Base-by-base conservation (phyloP, 2,797 vertebrate genomes). In the Chrysocyon brachyurus region DNA sequence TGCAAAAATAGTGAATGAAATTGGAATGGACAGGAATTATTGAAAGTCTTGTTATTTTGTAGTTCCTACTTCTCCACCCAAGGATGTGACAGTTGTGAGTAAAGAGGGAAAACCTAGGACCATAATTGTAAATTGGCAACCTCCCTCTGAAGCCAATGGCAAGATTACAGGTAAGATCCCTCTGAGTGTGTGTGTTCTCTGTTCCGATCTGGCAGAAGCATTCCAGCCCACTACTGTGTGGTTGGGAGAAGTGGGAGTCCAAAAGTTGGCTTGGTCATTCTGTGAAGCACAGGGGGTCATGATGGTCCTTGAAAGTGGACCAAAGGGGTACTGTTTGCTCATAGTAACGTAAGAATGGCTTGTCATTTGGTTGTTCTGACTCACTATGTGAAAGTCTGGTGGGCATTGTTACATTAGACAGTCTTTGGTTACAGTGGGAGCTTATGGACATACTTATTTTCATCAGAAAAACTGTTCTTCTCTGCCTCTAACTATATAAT, bases 81-180 rank as follows among this genome's bases (percentile, higher is more conserved):
- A 99, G 98, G 99, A 99, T 10, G 99, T 99, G 98, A 99, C 99
- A 0, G 99, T 99, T 96, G 99, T 99, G 97, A 99, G 99, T 99
- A 99, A 99, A 98, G 99, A 99, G 98, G 99, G 99, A 81, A 99
- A 99, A 33, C 99, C 99, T 21, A 99, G 99, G 83, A 99, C 99
- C 86, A 99, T 99, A 89, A 99, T 99, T 59, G 99, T 99, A 9
- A 99, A 99, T 98, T 99, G 99, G 99, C 99, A 99, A 98, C 99
- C 99, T 31, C 99, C 99, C 0, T 99, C 99, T 0, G 99, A 99
- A 98, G 99, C 99, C 98, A 99, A 99, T 0, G 99, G 99, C 91
- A 99, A 99, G 98, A 99, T 99, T 96, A 99, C 99, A 96, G 99
- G 99, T 99, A 96, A 85, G 92, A 9, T n/a, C 31, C n/a, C 28